phyloP scores from a whole-genome alignment of 2,113 vertebrate genomes.

The Euleptes europaea region DNA sequence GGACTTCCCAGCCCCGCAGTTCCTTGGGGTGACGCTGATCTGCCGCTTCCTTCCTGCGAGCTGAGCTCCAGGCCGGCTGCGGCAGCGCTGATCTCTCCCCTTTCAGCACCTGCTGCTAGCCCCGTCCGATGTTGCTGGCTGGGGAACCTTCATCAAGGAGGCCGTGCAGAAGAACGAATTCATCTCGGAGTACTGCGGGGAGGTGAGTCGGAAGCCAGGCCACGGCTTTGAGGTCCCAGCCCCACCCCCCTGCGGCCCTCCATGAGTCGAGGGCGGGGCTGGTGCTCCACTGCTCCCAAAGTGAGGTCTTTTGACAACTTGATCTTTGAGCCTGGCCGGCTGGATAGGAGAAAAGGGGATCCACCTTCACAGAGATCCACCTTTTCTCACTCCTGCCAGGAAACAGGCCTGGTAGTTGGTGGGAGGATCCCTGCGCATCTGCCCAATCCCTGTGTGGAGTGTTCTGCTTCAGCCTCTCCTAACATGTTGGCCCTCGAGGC shows the following conservation, averaged over 20 bases:
- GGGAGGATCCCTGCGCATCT: background rate
- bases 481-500: background rate
- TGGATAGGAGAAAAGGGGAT: background rate
- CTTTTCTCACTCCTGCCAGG: background rate
- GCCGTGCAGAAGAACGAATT: slow-evolving; percentile 98
- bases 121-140: slow-evolving; percentile 95
- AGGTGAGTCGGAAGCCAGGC: slow-evolving; percentile 77
- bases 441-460: background rate
- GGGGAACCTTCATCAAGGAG: slow-evolving; percentile 99
- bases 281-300: background rate
- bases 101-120: slow-evolving; percentile 91
- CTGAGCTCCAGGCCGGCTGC: background rate
- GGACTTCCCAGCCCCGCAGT: background rate
- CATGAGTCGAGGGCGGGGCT: background rate
- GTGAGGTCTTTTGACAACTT: background rate
- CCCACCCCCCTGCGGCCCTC: background rate
- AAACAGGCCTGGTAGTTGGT: background rate
- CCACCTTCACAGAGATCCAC: no score
- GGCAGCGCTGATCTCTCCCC: slow-evolving; percentile 6
- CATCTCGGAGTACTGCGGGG: slow-evolving; percentile 97
- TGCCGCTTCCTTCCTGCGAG: background rate
- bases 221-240: background rate
- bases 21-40: background rate
- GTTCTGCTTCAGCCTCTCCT: background rate
- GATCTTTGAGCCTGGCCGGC: no score